A percentile compares a stretch with the other conserved stretches of the same genome.
Conservation (phyloP, 2,888 invertebrate species). For the Eristalis arbustorum region DNA sequence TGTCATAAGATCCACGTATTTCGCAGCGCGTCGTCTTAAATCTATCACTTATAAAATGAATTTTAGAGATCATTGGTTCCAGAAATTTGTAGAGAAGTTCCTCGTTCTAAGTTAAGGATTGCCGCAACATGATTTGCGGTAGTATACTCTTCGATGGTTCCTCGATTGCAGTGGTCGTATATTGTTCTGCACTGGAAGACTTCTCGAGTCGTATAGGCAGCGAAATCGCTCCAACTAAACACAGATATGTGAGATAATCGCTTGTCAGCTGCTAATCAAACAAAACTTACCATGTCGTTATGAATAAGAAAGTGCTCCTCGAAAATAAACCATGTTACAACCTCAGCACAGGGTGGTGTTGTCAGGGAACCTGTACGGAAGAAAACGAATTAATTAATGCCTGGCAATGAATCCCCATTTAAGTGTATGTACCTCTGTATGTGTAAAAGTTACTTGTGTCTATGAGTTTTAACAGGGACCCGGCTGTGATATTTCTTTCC, state of each 20-base stretch:
- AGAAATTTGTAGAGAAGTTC: not conserved
- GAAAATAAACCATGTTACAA: conserved; percentile 87
- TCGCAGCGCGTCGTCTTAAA: not conserved
- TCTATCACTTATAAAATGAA: not conserved
- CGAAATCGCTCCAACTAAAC: conserved; percentile 69
- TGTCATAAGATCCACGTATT: not conserved
- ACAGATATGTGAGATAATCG: not conserved
- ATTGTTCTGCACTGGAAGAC: conserved; percentile 63
- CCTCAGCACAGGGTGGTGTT: conserved; percentile 87
- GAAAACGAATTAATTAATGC: conserved; percentile 45
- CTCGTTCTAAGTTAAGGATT: not conserved
- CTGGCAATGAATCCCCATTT: conserved; percentile 26
- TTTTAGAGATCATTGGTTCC: not conserved
- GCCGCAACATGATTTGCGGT: conserved; percentile 20
- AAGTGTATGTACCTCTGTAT: conserved; percentile 73
- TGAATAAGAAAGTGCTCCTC: conserved; percentile 65
- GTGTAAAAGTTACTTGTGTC: conserved; percentile 75
- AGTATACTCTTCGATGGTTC: conserved; percentile 63
- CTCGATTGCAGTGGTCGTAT: conserved; percentile 69
- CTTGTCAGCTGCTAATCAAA: not conserved
- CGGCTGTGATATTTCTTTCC: conserved; percentile 72
- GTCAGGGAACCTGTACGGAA: conserved; percentile 84
- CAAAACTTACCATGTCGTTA: conserved; percentile 31
- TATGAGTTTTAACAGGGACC: conserved; percentile 74
- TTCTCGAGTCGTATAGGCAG: conserved; percentile 58